Base-by-base conservation (phyloP, 1,140 invertebrate genomes). In the Colletes latitarsis region DNA sequence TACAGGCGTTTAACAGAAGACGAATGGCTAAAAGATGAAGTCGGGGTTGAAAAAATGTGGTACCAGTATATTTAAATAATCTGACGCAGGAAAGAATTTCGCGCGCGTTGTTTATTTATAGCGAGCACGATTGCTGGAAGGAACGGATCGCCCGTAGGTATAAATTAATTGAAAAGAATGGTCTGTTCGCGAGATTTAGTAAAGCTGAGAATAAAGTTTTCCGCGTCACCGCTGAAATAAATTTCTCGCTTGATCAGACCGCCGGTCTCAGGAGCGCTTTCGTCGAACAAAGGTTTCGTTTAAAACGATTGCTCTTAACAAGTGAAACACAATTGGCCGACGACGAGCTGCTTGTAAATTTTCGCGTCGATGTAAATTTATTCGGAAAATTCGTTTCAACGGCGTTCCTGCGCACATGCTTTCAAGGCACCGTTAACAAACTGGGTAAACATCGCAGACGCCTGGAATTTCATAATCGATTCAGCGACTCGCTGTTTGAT, bases 401-500 rank as follows among this genome's bases (percentile, higher is more conserved):
- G 10, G 3, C 49, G 10, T 49, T 10, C 49, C 49, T 10, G 49
- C 49, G 43, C 10, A 12, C 49, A 49, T 10, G 49, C 49, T 9
- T 49, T 49, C 49, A 12, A 9, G 10, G 49, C 49, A 12, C 9
- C 49, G 49, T 49, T 49, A 49, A 49, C 49, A 49, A 49, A 49
- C 49, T 10, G 49, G 57, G 55, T 19, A 55, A 39, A 64, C 52
- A 64, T 43, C 52, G 46, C 17, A 21, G 57, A 21, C 19, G 69
- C 52, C 55, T 41, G 58, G 67, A 83, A 80, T 75, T 83, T 83
- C 66, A 58, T 69, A 76, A 74, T 81, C 74, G 72, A 78, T 68
- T 9, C 3, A 46, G 9, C 10, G 53, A 69, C 69, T 72, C 66
- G 77, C 64, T 81, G 75, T 62, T 77, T 69, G 67, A 80, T 74